Percentiles rank a stretch among this genome's conserved stretches.
These are phyloP conservation scores for Smittia sp. DNA, from an alignment of 2,888 invertebrate genomes.

Conservation along the genomic window DNA sequence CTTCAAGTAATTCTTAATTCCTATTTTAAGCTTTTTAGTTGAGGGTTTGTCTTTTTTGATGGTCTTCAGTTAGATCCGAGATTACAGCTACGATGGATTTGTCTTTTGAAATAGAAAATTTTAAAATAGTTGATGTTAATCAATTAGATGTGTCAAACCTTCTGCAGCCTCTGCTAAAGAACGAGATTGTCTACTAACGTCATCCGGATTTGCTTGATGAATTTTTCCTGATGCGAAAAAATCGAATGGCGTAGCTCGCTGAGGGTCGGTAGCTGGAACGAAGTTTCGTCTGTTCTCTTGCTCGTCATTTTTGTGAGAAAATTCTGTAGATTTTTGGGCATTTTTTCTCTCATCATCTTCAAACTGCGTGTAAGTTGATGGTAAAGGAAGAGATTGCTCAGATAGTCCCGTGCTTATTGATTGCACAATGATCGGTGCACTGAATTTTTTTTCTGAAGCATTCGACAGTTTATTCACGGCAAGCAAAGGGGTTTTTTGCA, in stretches of 20 bases:
- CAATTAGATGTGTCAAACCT: background rate
- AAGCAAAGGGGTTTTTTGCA: background rate
- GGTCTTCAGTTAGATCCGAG: background rate
- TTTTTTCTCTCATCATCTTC: too few relatives aligned
- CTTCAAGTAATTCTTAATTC: too few relatives aligned
- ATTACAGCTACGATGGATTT: background rate
- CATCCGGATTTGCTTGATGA: constrained; percentile 40
- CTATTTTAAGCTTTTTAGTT: background rate
- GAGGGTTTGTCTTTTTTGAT: background rate
- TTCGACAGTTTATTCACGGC: background rate
- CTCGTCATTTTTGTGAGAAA: too few relatives aligned
- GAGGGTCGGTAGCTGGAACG: background rate
- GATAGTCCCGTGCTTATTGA: background rate
- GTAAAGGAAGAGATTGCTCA: too few relatives aligned
- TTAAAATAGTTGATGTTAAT: background rate
- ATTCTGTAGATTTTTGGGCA: too few relatives aligned
- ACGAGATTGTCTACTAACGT: background rate
- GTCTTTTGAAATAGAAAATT: background rate
- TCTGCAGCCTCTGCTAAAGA: background rate
- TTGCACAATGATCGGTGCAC: background rate
- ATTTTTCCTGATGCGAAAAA: constrained; percentile 37
- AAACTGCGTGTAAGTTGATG: too few relatives aligned
- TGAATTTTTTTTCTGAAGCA: background rate
- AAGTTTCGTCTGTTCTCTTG: background rate
- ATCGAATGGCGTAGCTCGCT: constrained; percentile 20